Evolutionary conservation across 2,113 vertebrate genomes (phyloP), one percentile per base, ranked within the genome.

Genomic region (Mugil cephalus): DNA sequence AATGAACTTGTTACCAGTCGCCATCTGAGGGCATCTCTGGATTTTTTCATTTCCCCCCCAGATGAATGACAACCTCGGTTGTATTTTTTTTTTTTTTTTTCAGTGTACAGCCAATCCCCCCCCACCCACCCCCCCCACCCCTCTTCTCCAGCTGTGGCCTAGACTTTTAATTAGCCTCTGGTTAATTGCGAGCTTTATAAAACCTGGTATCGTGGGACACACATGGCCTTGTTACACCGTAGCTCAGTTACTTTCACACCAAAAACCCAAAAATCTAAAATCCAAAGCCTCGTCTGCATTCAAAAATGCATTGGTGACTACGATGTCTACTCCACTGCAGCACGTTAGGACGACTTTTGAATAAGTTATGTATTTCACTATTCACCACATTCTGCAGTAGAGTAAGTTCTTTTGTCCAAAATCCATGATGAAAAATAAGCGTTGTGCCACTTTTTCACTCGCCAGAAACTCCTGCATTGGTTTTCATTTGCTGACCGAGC

Each of bases 181-280:
- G 82, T 88, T 93, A 92, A 93, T 93, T 91, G 74, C 74, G 62
- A 21, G 80, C 80, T 85, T 89, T 89, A 89, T 90, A 88, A 92
- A 91, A 83, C 74, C 62, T 38, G 62, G 64, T 71, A 43, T 73
- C 87, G 5, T 80, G 90, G 91, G 91, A 91, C 24, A 30, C 18
- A 1, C 35, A 45, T 72, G 82, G 70, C 63, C 67, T 63, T 73
- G 35, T 69, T 77, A 51, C 6, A 8, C 54, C 48, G 19, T 34
- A 46, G 53, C 75, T 45, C 4, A 3, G 0, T 64, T 58, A 1
- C 1, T 61, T 62, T 74, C 69, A 78, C 8, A 72, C 79, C 47
- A 39, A 65, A 38, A 7, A 48, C 50, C 55, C 15, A 61, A 64
- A 39, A 64, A 59, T 9, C 36, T 2, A 53, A 2, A 40, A 59